A percentile compares a stretch with the other conserved stretches of the same genome.
phyloP scores from a whole-genome alignment of 2,888 invertebrate species.

The Rhyacophila evoluta region DNA sequence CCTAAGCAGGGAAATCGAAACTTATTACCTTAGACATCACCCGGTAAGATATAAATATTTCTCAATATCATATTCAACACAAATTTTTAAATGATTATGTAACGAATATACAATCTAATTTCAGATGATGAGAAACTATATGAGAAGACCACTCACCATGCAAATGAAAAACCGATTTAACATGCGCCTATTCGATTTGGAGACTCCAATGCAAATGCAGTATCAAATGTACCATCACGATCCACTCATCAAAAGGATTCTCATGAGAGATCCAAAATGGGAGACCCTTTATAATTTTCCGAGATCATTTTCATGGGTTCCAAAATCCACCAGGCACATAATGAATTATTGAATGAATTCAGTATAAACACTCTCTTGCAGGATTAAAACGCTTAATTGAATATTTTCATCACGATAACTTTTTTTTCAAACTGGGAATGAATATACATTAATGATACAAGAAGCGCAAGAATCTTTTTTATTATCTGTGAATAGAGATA shows the following conservation, averaged over 20 bases:
- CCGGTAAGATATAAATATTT: neutral
- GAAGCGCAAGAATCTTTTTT: too few species aligned
- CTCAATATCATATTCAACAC: too few species aligned
- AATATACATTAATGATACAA: too few species aligned
- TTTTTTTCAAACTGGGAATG: too few species aligned
- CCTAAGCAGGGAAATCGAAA: neutral
- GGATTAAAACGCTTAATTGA: too few species aligned
- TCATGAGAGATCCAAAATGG: neutral
- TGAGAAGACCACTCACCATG: neutral
- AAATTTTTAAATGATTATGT: too few species aligned
- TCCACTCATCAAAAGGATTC: neutral
- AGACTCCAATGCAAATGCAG: neutral
- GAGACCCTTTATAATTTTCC: neutral
- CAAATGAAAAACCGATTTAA: neutral
- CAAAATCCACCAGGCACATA: neutral
- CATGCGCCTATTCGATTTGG: neutral
- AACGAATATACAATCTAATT: too few species aligned
- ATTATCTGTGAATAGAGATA: too few species aligned
- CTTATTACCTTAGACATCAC: neutral
- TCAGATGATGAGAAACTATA: neutral
- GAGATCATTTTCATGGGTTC: neutral
- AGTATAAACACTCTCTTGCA: too few species aligned
- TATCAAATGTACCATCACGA: neutral
- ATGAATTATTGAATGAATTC: too few species aligned
- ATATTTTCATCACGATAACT: too few species aligned